Evolutionary conservation across 2,888 invertebrate genomes (phyloP), one percentile per base, ranked within the genome.

Genomic region (Maniola hyperantus): DNA sequence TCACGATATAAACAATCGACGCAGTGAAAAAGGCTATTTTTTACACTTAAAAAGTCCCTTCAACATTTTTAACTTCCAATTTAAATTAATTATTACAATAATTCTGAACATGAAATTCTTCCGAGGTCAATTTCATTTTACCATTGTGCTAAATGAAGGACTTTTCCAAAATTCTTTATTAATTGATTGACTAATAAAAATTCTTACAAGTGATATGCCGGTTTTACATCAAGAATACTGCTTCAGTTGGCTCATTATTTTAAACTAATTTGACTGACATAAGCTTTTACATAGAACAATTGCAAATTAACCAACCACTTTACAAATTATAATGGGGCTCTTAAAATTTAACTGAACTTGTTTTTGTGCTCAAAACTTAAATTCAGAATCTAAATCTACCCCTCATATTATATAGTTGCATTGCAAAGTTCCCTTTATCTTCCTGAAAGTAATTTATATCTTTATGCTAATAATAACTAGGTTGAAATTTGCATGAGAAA

Each of bases 321-420:
- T 10, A 50, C 8, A 18, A 50, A 20, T 18, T 50, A 20, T 18
- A 20, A 18, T 50, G 7, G 4, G 7, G 48, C 15, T 18, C 15
- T 7, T 8, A 26, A 26, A 51, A 11, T 26, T 8, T 51, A 6
- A 51, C 20, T 51, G 6, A 1, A 20, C 20, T 18, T 6, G 8
- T 34, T 60, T 33, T 50, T 50, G 48, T 63, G 42, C 26, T 33
- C 33, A 39, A 54, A 63, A 42, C 44, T 33, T 44, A 44, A 7
- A 39, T 34, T 34, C 60, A 50, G 54, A 63, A 54, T 53, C 54
- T 39, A 55, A 54, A 44, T 53, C 42, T 53, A 51, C 57, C 51
- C 64, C 58, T 62, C 71, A 51, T 76, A 77, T 76, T 76, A 77
- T 76, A 77, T 73, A 75, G 70, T 54, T 46, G 53, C 54, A 48